These are phyloP conservation scores for Champsocephalus gunnari DNA, from an alignment of 2,797 vertebrate genomes.

Conservation along the genomic window DNA sequence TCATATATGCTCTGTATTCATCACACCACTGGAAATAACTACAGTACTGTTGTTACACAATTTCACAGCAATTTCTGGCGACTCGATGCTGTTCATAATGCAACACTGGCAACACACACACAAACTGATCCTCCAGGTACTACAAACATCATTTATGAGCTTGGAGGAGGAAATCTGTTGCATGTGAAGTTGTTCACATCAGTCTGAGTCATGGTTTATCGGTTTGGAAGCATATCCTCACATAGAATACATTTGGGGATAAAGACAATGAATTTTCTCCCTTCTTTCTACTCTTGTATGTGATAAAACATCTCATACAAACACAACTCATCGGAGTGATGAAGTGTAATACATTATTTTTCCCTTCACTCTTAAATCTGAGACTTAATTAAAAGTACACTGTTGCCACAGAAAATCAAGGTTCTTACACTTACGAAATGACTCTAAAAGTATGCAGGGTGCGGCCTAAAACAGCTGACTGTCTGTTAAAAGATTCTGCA, in stretches of 20 bases:
- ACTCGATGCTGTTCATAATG: conserved; percentile 32
- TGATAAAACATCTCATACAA: conserved; percentile 9
- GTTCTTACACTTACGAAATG: conserved; percentile 20
- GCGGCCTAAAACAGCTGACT: conserved; percentile 31
- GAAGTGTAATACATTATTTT: neutral
- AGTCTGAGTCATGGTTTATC: conserved; percentile 43
- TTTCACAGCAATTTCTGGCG: conserved; percentile 22
- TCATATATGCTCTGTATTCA: conserved; percentile 38
- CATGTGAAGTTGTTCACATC: conserved; percentile 49
- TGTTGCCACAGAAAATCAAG: neutral
- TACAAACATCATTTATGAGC: conserved; percentile 38
- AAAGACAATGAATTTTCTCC: conserved; percentile 22
- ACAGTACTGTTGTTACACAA: neutral
- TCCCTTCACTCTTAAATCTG: neutral
- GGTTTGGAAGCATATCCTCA: conserved; percentile 31
- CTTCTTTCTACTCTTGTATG: conserved; percentile 6
- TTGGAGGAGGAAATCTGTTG: conserved; percentile 16
- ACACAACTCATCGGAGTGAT: conserved; percentile 23
- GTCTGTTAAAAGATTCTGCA: conserved; percentile 28
- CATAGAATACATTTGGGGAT: conserved; percentile 32
- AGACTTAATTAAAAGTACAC: conserved; percentile 3
- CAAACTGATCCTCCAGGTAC: conserved; percentile 12
- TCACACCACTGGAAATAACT: conserved; percentile 18
- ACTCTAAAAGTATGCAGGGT: neutral
- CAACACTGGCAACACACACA: conserved; percentile 1